These are phyloP conservation scores for Scortum barcoo DNA, from an alignment of 2,113 vertebrate genomes.

Conservation along the genomic window DNA sequence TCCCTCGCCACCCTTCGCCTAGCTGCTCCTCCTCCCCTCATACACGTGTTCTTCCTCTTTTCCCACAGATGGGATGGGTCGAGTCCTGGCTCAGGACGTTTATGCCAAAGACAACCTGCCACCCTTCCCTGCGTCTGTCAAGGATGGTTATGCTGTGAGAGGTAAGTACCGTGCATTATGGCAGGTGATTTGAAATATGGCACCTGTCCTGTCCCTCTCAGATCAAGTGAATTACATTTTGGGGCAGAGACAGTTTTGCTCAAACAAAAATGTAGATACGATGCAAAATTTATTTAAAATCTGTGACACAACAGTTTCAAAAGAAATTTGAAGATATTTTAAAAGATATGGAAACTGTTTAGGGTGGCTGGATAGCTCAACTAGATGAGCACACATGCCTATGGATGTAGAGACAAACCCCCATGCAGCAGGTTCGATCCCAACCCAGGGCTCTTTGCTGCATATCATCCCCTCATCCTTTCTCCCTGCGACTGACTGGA, in stretches of 20 bases:
- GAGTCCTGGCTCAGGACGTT: slow-evolving; percentile 99
- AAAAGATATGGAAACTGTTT: too few relatives aligned
- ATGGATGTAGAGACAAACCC: too few relatives aligned
- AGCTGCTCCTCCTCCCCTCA: slow-evolving; percentile 19
- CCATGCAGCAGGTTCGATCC: too few relatives aligned
- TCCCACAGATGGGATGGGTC: slow-evolving; percentile 95
- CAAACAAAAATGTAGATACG: neutral
- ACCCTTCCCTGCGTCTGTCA: slow-evolving; percentile 98
- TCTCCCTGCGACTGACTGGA: too few relatives aligned
- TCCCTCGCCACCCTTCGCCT: neutral
- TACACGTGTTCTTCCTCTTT: slow-evolving; percentile 43
- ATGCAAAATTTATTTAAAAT: neutral
- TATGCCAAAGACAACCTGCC: slow-evolving; percentile 99
- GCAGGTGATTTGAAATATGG: neutral
- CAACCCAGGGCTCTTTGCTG: too few relatives aligned
- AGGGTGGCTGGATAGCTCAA: too few relatives aligned
- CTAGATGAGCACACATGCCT: too few relatives aligned
- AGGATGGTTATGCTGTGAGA: slow-evolving; percentile 99
- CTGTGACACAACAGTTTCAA: neutral
- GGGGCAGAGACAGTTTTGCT: neutral
- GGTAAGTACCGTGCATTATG: slow-evolving; percentile 80
- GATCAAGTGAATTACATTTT: neutral
- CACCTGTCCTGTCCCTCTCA: neutral
- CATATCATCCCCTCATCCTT: too few relatives aligned
- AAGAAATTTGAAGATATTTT: too few relatives aligned